Percentiles rank a stretch among this genome's conserved stretches.
Conservation (phyloP, 2,888 invertebrate genomes). For the Eristalis arbustorum region DNA sequence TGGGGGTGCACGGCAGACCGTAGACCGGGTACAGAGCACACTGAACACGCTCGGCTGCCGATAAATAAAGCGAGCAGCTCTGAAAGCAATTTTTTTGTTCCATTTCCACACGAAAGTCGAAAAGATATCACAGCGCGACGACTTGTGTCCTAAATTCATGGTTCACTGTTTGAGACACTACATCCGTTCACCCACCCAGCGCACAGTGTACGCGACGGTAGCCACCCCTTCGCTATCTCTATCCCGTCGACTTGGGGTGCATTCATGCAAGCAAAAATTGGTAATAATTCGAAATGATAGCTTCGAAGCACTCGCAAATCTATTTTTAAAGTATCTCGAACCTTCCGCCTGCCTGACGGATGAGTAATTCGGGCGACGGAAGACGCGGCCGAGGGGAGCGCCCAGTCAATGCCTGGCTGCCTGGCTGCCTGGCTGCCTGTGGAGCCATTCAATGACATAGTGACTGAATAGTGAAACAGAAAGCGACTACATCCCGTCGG, state of each 20-base stretch:
- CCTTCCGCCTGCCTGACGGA: neutral
- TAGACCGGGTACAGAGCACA: neutral
- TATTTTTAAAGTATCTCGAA: slow-evolving; percentile 36
- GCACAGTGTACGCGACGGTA: neutral
- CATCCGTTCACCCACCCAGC: neutral
- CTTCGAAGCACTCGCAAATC: slow-evolving; percentile 33
- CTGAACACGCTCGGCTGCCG: neutral
- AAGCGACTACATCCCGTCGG: neutral
- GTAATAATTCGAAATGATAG: slow-evolving; percentile 49
- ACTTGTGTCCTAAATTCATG: slow-evolving; percentile 10
- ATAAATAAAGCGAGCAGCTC: neutral
- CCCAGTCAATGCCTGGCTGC: neutral
- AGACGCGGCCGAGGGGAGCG: neutral
- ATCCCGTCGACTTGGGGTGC: slow-evolving; percentile 36
- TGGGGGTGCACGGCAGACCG: neutral
- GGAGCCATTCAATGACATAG: slow-evolving; percentile 1
- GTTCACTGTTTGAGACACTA: neutral
- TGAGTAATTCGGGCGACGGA: slow-evolving; percentile 10
- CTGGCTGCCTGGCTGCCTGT: too few relatives aligned
- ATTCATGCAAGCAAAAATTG: slow-evolving; percentile 46
- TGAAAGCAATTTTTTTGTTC: neutral
- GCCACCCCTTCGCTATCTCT: neutral
- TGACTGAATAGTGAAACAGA: slow-evolving; percentile 17
- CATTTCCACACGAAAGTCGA: neutral
- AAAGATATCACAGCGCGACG: neutral